phyloP scores from a whole-genome alignment of 2,888 invertebrate species.

The Coelinius sp. region DNA sequence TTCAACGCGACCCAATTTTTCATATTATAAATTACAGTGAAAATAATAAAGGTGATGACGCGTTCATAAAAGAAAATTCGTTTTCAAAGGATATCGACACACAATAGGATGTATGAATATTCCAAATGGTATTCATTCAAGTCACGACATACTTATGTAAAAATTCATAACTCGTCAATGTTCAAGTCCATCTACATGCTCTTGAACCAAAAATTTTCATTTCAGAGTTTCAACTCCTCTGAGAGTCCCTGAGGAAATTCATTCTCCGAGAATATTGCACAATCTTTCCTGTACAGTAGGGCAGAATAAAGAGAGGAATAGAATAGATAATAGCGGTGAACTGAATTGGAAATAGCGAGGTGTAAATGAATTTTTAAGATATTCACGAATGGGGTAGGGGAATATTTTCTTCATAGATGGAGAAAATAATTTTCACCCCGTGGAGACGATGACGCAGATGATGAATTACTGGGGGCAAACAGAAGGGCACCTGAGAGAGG shows the following conservation, averaged over 20 bases:
- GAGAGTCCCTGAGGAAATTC: not conserved
- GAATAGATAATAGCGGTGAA: not conserved
- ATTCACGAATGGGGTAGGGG: not conserved
- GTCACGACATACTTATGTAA: not conserved
- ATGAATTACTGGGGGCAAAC: not conserved
- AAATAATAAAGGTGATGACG: not conserved
- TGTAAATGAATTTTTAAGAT: not conserved
- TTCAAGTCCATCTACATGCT: too few species aligned
- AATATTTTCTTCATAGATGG: not conserved
- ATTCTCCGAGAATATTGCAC: not conserved
- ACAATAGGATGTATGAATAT: not conserved
- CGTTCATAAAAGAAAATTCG: not conserved
- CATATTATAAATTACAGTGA: not conserved
- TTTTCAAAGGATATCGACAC: not conserved
- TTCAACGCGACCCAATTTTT: not conserved
- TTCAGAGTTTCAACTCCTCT: not conserved
- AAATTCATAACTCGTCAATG: too few species aligned
- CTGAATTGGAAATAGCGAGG: not conserved
- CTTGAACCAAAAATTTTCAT: not conserved
- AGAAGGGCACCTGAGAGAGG: not conserved
- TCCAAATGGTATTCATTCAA: not conserved
- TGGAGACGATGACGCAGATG: not conserved
- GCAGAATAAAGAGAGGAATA: not conserved
- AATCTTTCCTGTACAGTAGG: not conserved
- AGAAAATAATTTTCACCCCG: not conserved